Conservation (phyloP, 2,888 invertebrate genomes). For the Xylota sylvarum region DNA sequence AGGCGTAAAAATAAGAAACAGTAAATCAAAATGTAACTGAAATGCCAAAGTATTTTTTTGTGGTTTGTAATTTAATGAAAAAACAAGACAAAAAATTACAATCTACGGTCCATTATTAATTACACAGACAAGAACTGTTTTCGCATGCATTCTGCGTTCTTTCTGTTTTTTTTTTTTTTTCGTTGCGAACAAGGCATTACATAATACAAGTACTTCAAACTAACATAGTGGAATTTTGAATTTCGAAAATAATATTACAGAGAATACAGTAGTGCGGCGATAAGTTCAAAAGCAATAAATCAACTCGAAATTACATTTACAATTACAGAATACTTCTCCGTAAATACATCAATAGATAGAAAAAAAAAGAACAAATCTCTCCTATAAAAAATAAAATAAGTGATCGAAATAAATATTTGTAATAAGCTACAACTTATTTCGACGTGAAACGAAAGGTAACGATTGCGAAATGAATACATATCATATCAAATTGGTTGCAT, state of each 20-base stretch:
- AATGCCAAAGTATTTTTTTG: slow-evolving; percentile 54
- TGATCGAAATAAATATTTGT: background rate
- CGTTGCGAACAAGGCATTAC: slow-evolving; percentile 16
- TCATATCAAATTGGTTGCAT: slow-evolving; percentile 54
- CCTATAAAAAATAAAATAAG: background rate
- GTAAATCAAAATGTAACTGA: slow-evolving; percentile 82
- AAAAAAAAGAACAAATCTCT: background rate
- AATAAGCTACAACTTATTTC: slow-evolving; percentile 30
- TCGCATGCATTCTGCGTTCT: slow-evolving; percentile 56
- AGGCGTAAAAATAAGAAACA: slow-evolving; percentile 79
- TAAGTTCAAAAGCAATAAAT: slow-evolving; percentile 50
- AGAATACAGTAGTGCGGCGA: slow-evolving; percentile 48
- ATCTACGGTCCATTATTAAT: slow-evolving; percentile 58
- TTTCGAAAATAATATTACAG: slow-evolving; percentile 32
- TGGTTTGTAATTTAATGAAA: slow-evolving; percentile 25
- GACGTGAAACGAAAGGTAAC: slow-evolving; percentile 8
- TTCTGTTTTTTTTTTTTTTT: slow-evolving; percentile 4
- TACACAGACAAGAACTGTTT: slow-evolving; percentile 24
- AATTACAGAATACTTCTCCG: slow-evolving; percentile 28
- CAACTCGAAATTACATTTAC: slow-evolving; percentile 1
- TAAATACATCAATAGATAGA: slow-evolving; percentile 1
- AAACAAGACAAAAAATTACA: slow-evolving; percentile 15
- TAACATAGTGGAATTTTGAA: slow-evolving; percentile 18
- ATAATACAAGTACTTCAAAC: background rate
- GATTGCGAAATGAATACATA: slow-evolving; percentile 29